Conservation (phyloP, 2,888 invertebrate genomes). For the Cremastinae sp. region DNA sequence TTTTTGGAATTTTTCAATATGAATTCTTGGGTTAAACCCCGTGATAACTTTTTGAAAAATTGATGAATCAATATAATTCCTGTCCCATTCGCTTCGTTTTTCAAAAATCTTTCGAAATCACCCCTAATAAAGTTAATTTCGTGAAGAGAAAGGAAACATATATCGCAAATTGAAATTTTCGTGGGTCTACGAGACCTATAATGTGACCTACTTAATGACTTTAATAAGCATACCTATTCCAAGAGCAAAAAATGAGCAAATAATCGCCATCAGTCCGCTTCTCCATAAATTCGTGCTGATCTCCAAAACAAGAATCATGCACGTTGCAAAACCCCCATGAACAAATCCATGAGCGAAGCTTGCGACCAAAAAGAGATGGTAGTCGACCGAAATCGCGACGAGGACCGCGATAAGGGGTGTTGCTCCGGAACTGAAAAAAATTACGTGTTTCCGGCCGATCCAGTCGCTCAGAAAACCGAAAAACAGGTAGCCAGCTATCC, state of each 20-base stretch:
- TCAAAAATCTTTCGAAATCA: no score
- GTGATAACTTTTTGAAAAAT: no score
- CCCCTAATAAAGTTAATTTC: no score
- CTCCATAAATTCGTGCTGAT: conserved; percentile 62
- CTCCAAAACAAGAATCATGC: conserved; percentile 61
- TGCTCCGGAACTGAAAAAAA: conserved; percentile 62
- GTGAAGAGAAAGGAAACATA: no score
- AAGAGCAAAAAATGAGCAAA: conserved; percentile 60
- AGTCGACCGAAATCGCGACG: conserved; percentile 52
- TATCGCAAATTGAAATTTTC: no score
- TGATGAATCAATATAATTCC: no score
- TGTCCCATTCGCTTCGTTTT: no score
- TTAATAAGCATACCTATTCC: conserved; percentile 64
- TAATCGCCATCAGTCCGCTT: conserved; percentile 59
- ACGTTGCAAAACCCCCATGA: conserved; percentile 63
- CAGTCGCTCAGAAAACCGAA: conserved; percentile 62
- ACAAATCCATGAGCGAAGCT: conserved; percentile 62
- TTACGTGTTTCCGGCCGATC: conserved; percentile 62
- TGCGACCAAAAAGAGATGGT: conserved; percentile 51
- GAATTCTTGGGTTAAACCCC: no score
- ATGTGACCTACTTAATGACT: no score
- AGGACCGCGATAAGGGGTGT: conserved; percentile 61
- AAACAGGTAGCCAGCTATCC: conserved; percentile 58
- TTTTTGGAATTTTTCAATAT: no score
- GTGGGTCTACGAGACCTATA: no score